Evolutionary conservation across 1,140 invertebrate genomes (phyloP).

Genomic region (Neodiprion lecontei): DNA sequence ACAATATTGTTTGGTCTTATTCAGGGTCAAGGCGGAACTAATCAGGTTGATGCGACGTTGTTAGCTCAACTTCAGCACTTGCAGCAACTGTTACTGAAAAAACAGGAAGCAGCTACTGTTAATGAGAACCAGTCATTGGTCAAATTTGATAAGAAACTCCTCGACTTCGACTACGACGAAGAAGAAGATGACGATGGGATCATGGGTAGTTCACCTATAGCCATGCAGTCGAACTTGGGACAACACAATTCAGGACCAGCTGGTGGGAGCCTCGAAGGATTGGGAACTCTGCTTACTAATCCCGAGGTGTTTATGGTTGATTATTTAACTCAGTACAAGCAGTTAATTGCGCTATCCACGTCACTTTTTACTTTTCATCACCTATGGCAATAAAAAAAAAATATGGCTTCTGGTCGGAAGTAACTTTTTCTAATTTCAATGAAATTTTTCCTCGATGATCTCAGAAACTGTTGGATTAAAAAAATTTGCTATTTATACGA

Average conservation of each 20-base stretch:
- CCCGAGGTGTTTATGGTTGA: slow-evolving; percentile 46
- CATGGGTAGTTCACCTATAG: slow-evolving; percentile 49
- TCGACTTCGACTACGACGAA: slow-evolving; percentile 87
- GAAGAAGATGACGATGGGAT: slow-evolving; percentile 77
- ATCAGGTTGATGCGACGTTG: slow-evolving; percentile 55
- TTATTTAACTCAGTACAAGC: not conserved
- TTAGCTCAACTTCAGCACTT: slow-evolving; percentile 68
- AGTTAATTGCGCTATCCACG: too few species aligned
- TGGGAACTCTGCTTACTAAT: slow-evolving; percentile 56
- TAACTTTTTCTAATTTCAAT: too few species aligned
- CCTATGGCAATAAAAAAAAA: too few species aligned
- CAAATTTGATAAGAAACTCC: slow-evolving; percentile 78
- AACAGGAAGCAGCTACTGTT: slow-evolving; percentile 54
- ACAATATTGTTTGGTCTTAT: slow-evolving; percentile 17
- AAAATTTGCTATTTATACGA: too few species aligned
- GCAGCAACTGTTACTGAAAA: slow-evolving; percentile 66
- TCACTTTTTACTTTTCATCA: too few species aligned
- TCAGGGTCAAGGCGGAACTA: slow-evolving; percentile 49
- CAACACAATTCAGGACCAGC: slow-evolving; percentile 47
- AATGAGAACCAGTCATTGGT: slow-evolving; percentile 59
- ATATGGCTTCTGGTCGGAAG: too few species aligned
- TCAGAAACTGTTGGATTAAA: too few species aligned
- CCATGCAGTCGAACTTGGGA: slow-evolving; percentile 31
- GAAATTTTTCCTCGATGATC: too few species aligned
- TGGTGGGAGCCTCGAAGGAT: slow-evolving; percentile 52